Evolutionary conservation across 2,113 vertebrate genomes (phyloP), one percentile per base, ranked within the genome.

Genomic region (Heterocephalus glaber): DNA sequence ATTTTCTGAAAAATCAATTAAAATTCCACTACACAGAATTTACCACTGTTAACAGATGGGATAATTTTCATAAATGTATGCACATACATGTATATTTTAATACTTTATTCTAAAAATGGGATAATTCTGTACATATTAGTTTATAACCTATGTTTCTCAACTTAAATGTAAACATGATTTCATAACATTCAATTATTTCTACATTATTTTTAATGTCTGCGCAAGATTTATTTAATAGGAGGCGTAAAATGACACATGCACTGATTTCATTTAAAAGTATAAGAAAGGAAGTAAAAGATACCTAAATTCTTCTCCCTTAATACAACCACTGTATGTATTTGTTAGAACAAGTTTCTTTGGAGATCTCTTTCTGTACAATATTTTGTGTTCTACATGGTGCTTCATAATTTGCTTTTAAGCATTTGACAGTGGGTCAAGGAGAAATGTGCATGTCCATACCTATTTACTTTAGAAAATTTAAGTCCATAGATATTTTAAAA

Each of bases 91-190:
- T 13, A 33, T 14, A 60, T 66, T 89, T 93, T 54, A 91, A 30
- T 54, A 58, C 3, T 95, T 91, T 83, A 93, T 83, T 95, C 41
- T 49, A 60, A 97, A 41, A 89, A 56, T 35, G 47, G 13, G 3
- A 89, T 49, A 94, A 30, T 49, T 4, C 19, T 80, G 1, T 14
- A 19, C 1, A 47, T 52, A 76, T 33, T 76, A 24, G 9, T 66
- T 74, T 68, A 6, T 76, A 91, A 80, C 14, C 17, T 68, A 0
- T 80, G 41, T 68, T 86, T 96, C 17, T 81, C 47, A 49, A 41
- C 16, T 89, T 89, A 61, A 74, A 52, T 56, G 2, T 79, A 86
- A 93, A 35, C 47, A 93, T 86, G 35, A 77, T 66, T 90, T 89
- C 33, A 61, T 52, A 14, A 7, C 9, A 86, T 65, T 94, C 3